Evolutionary conservation across 2,113 vertebrate species (phyloP).

Genomic region (Pampusana beccarii): DNA sequence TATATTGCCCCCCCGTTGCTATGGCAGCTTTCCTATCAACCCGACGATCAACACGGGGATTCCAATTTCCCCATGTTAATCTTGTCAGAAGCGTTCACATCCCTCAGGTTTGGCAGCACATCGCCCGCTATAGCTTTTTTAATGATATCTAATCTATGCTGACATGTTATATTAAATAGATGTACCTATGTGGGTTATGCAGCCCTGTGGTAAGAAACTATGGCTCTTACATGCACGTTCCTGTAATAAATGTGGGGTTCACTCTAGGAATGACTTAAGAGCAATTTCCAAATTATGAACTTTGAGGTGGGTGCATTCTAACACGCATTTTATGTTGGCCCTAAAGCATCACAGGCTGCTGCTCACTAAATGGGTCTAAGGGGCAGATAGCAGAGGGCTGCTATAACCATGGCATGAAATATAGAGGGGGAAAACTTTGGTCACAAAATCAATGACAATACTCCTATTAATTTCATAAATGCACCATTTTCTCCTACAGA

Average conservation of each 20-base stretch:
- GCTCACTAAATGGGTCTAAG: not conserved
- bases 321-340: not conserved
- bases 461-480: not conserved
- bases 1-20: not conserved
- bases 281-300: not conserved
- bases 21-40: not conserved
- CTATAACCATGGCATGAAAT: not conserved
- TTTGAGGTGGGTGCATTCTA: not conserved
- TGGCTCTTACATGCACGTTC: not conserved
- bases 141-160: not conserved
- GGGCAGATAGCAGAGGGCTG: not conserved
- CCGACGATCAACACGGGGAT: not conserved
- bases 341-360: not conserved
- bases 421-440: not conserved
- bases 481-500: not conserved
- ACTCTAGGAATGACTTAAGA: not conserved
- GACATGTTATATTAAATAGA: not conserved
- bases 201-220: not conserved
- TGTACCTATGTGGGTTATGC: not conserved
- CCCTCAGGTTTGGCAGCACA: not conserved
- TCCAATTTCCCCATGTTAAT: not conserved
- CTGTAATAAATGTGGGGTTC: not conserved
- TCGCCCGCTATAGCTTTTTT: not conserved
- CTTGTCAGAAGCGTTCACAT: not conserved
- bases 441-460: not conserved